Evolutionary conservation across 2,888 invertebrate genomes (phyloP).

Genomic region (Pristionchus japonicus): DNA sequence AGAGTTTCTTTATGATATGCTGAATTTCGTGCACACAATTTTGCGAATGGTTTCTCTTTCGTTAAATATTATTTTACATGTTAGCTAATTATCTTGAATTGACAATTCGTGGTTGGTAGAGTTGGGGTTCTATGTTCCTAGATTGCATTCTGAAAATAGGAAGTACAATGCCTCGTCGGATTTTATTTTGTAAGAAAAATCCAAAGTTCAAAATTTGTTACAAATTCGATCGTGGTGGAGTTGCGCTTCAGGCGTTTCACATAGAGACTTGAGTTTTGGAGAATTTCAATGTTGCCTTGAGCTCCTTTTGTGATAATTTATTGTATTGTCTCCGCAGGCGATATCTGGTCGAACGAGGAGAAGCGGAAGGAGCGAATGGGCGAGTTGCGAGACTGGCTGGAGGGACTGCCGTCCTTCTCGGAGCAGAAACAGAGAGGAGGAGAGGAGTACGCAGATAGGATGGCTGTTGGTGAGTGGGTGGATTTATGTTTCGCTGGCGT

Average conservation of each 20-base stretch:
- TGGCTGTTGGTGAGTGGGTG: slow-evolving; percentile 78
- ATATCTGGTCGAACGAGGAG: slow-evolving; percentile 80
- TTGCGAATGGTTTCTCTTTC: background rate
- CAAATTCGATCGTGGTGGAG: background rate
- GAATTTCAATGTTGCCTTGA: background rate
- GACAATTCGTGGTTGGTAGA: too few species aligned
- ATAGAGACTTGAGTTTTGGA: background rate
- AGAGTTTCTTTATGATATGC: background rate
- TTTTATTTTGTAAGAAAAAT: too few species aligned
- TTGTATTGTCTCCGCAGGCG: too few species aligned
- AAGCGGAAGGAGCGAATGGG: slow-evolving; percentile 57
- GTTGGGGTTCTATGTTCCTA: too few species aligned
- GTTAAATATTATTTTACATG: too few species aligned
- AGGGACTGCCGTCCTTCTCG: slow-evolving; percentile 81
- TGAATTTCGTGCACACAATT: background rate
- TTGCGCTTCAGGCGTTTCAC: background rate
- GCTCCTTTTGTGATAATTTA: background rate
- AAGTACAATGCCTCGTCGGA: too few species aligned
- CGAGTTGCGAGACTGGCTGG: slow-evolving; percentile 82
- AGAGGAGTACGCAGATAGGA: slow-evolving; percentile 83
- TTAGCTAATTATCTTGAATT: too few species aligned
- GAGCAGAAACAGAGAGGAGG: slow-evolving; percentile 82
- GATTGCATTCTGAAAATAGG: too few species aligned
- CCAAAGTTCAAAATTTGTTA: too few species aligned
- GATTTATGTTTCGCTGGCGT: too few species aligned